Evolutionary conservation across 2,888 invertebrate genomes (phyloP).

Genomic region (Notodonta dromedarius): DNA sequence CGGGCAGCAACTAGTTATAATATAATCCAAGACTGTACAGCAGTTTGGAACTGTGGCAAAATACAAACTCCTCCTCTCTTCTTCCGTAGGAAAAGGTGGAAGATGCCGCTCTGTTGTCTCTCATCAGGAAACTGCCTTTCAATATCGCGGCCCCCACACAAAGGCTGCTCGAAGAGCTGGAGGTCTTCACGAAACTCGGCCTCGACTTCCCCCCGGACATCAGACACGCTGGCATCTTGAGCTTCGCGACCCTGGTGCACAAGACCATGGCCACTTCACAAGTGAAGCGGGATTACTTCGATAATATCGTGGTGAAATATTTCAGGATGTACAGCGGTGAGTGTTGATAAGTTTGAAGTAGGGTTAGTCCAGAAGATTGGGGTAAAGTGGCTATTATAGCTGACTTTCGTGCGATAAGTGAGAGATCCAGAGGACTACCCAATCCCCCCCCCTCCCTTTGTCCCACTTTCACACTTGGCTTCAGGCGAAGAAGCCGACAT

Average conservation of each 20-base stretch:
- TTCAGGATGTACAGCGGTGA: slow-evolving; percentile 89
- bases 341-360: slow-evolving; percentile 20
- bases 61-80: neutral
- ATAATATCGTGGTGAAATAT: slow-evolving; percentile 88
- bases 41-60: too few relatives aligned
- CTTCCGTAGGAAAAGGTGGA: slow-evolving; percentile 81
- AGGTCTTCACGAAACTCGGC: slow-evolving; percentile 72
- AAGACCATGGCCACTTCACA: slow-evolving; percentile 84
- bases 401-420: too few relatives aligned
- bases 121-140: slow-evolving; percentile 88
- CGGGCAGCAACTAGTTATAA: too few relatives aligned
- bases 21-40: too few relatives aligned
- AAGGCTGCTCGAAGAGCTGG: slow-evolving; percentile 82
- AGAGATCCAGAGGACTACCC: too few relatives aligned
- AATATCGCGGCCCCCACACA: slow-evolving; percentile 85
- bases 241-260: slow-evolving; percentile 87
- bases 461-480: too few relatives aligned
- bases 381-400: too few relatives aligned
- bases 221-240: slow-evolving; percentile 87
- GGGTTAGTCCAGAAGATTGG: too few relatives aligned
- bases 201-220: slow-evolving; percentile 79
- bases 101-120: slow-evolving; percentile 86
- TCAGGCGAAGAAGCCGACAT: too few relatives aligned
- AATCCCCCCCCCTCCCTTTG: too few relatives aligned
- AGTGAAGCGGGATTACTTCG: slow-evolving; percentile 86